These are phyloP conservation scores for Littorina saxatilis DNA, from an alignment of 1,140 invertebrate species.

Conservation along the genomic window DNA sequence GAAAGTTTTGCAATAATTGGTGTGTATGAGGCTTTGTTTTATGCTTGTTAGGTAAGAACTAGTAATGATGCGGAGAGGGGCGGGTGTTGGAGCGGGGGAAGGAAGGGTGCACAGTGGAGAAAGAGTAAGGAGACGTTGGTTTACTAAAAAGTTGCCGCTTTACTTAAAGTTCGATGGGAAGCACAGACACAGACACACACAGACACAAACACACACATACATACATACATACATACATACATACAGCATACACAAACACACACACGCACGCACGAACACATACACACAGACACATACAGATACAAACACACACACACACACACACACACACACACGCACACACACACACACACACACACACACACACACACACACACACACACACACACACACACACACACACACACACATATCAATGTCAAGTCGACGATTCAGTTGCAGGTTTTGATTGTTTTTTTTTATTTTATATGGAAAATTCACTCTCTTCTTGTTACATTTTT, in stretches of 20 bases:
- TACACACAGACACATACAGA: constrained; percentile 17
- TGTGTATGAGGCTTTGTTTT: too few species aligned
- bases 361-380: neutral
- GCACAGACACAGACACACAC: constrained; percentile 14
- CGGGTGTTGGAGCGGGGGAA: neutral
- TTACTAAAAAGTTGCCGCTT: too few species aligned
- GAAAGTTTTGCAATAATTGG: too few species aligned
- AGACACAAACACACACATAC: neutral
- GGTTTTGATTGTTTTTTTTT: too few species aligned
- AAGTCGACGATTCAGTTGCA: too few species aligned
- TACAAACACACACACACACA: neutral
- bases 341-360: neutral
- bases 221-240: neutral
- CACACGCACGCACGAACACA: constrained; percentile 10
- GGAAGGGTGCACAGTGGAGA: neutral
- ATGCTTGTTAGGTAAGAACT: too few species aligned
- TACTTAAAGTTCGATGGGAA: neutral
- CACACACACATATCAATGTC: neutral
- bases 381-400: neutral
- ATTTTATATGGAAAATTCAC: too few species aligned
- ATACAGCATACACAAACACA: neutral
- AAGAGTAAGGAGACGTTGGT: neutral
- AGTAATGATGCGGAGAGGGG: too few species aligned
- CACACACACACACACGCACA: neutral
- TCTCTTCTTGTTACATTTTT: too few species aligned